Base-by-base conservation (phyloP, 2,888 invertebrate genomes). In the Nomada flava region DNA sequence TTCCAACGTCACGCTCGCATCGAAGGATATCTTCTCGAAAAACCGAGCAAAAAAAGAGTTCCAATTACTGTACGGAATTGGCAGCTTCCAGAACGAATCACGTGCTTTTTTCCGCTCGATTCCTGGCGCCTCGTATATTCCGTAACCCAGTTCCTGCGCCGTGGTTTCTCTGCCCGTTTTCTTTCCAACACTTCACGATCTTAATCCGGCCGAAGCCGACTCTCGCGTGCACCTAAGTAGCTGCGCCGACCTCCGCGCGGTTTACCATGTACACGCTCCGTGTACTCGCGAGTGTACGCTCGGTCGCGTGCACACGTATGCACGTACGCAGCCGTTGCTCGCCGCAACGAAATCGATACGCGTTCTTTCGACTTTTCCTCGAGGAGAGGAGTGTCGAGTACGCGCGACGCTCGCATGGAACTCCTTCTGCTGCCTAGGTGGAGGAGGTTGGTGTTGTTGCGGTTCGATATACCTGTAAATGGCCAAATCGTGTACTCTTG, bases 331-430 rank as follows among this genome's bases (percentile, higher is more conserved):
- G 23, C 59, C 20, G 50, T 76, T 57, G 68, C 67, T 75, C 85
- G 78, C 87, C 75, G 83, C 83, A 88, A 57, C 73, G 75, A 75
- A 87, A 88, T 88, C 88, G 75, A 88, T 88, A 89, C 70, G 63
- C 73, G 59, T 81, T 72, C 62, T 76, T 84, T 84, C 76, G 62
- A 73, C 76, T 69, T 76, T 86, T 60, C 74, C 76, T 75, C 59
- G 47, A 87, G 9, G 18, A 26, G 20, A 55, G 52, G 20, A 63
- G 42, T 52, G 13, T 15, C 60, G 53, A 53, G 23, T 11, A 44
- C 10, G n/a, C 29, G 52, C 20, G 18, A 7, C 42, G 23, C 11
- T 26, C 15, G n/a, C 29, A 23, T n/a, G 44, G 42, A 26, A 42
- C 62, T 59, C 50, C 36, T 23, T 9, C 20, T 29, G 18, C 23